These are phyloP conservation scores for Amyelois transitella DNA, from an alignment of 1,140 invertebrate genomes.

Conservation along the genomic window DNA sequence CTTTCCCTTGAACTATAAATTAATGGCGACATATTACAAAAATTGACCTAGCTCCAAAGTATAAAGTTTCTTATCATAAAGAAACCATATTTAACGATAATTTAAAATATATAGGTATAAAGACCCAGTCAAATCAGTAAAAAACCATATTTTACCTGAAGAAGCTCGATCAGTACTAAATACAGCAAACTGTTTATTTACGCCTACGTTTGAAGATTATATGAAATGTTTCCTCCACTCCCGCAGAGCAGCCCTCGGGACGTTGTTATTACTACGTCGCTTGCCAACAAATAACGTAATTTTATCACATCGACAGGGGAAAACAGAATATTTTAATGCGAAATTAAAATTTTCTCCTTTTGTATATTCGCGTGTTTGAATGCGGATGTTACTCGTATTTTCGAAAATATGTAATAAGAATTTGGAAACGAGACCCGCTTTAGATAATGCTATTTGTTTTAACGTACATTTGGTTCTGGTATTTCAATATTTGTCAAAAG, in stretches of 20 bases:
- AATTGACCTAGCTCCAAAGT: too few relatives aligned
- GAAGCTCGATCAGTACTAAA: neutral
- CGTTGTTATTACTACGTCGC: neutral
- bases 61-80: too few relatives aligned
- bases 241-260: neutral
- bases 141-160: too few relatives aligned
- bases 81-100: too few relatives aligned
- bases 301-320: neutral
- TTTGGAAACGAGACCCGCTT: neutral
- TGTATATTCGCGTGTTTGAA: neutral
- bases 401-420: neutral
- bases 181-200: neutral
- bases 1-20: too few relatives aligned
- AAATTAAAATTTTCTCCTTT: neutral
- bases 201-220: neutral
- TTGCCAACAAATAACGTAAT: conserved; percentile 4
- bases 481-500: neutral
- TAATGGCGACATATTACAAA: too few relatives aligned
- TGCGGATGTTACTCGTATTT: neutral
- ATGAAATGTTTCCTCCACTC: neutral
- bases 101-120: too few relatives aligned
- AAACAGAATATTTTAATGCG: neutral
- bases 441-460: neutral
- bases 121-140: too few relatives aligned
- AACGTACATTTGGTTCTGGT: neutral